phyloP scores from a whole-genome alignment of 2,888 invertebrate genomes.

The Atethmia centrago region DNA sequence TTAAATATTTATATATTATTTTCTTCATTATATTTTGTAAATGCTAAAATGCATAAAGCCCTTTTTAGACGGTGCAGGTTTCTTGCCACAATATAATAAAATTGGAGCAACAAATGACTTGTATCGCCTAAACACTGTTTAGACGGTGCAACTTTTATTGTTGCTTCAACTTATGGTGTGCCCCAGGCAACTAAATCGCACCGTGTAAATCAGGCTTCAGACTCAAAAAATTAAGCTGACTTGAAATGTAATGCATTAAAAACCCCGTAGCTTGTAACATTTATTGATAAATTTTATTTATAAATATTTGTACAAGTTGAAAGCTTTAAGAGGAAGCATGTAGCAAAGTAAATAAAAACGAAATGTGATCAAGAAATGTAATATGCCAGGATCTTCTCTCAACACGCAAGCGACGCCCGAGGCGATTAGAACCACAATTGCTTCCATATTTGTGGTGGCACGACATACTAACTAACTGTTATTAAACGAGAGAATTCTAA shows the following conservation, averaged over 20 bases:
- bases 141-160: neutral
- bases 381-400: conserved; percentile 36
- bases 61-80: neutral
- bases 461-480: conserved; percentile 34
- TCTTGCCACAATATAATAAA: neutral
- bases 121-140: neutral
- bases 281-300: neutral
- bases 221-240: neutral
- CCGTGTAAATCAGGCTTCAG: neutral
- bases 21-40: too few species aligned
- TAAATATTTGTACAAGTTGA: neutral
- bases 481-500: conserved; percentile 18
- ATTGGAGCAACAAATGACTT: neutral
- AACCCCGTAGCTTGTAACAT: neutral
- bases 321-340: conserved; percentile 4
- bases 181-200: neutral
- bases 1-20: too few species aligned
- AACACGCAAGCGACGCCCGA: conserved; percentile 23
- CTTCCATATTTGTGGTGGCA: conserved; percentile 47
- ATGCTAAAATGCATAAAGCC: neutral
- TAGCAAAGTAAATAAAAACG: conserved; percentile 32
- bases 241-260: neutral
- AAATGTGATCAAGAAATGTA: conserved; percentile 45
- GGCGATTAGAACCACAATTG: conserved; percentile 52
- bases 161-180: neutral